phyloP scores from a whole-genome alignment of 2,113 vertebrate species.

The Nothoprocta perdicaria region DNA sequence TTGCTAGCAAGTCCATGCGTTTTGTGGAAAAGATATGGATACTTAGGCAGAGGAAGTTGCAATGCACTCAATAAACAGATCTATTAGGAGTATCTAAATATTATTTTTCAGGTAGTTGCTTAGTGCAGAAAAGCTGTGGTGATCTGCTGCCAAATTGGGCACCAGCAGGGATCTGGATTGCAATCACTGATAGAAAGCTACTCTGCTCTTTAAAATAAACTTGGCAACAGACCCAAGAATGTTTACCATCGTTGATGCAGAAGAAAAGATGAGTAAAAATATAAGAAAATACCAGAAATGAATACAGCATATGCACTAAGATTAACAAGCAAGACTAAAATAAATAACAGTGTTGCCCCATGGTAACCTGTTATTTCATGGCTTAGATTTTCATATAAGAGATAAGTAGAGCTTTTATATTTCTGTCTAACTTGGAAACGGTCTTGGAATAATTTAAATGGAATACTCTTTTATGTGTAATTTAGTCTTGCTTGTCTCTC shows the following conservation, averaged over 20 bases:
- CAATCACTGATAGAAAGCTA: background rate
- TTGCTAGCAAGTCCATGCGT: background rate
- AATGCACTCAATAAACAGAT: accelerated
- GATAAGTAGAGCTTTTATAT: background rate
- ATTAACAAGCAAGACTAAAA: background rate
- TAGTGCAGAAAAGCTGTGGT: background rate
- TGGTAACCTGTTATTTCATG: background rate
- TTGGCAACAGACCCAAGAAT: background rate
- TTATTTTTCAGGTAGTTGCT: background rate
- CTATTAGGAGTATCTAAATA: background rate
- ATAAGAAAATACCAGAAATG: slow-evolving; percentile 11
- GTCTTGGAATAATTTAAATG: background rate
- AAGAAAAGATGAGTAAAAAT: background rate
- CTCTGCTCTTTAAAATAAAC: background rate
- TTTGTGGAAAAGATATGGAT: background rate
- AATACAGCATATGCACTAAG: background rate
- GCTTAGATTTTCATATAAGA: background rate
- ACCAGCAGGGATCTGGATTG: background rate
- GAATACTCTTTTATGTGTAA: background rate
- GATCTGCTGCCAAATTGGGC: background rate
- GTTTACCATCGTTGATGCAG: background rate
- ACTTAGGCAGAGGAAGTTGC: background rate
- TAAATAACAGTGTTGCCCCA: background rate
- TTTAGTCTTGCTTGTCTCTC: background rate
- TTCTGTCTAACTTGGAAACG: background rate